Base-by-base conservation (phyloP, 1,140 invertebrate genomes). In the Sminthurinus signatus region DNA sequence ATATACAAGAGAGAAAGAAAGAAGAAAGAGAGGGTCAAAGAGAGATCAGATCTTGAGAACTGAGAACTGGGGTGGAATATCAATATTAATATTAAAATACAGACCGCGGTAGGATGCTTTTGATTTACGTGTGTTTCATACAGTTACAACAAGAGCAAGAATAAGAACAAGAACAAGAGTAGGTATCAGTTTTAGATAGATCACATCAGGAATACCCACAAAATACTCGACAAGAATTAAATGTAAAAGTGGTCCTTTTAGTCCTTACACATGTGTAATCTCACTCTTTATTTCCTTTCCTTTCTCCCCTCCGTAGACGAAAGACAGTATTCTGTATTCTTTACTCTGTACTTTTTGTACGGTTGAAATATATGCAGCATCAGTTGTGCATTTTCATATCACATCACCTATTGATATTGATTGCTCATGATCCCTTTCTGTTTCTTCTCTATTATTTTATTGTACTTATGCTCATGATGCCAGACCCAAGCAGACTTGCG, bases 51-150 rank as follows among this genome's bases (percentile, higher is more conserved):
- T n/a, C n/a, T n/a, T n/a, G 39, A 10, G 39, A n/a, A 42, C n/a
- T 10, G 39, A 42, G 39, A 10, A 10, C 39, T 42, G 23, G 23
- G n/a, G 10, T 23, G 21, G 36, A 57, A 23, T 57, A 39, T 36
- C 31, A 57, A 57, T 57, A 42, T 57, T 42, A 57, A 57, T 57
- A 57, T 23, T 19, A 10, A 29, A 25, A 8, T 19, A 14, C 28
- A 23, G 50, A 17, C 12, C 54, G 10, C 54, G 28, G 54, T 57
- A 23, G 54, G 54, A 57, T 5, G 31, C 28, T 15, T n/a, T n/a
- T 36, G 54, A 57, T 57, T 36, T 39, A 39, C 19, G n/a, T n/a
- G n/a, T n/a, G n/a, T n/a, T n/a, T n/a, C 15, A 42, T 54, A 27
- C 15, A 54, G 51, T 10, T 4, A 21, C 4, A 54, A 19, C 8